A percentile compares a stretch with the other conserved stretches of the same genome.
These are phyloP conservation scores for Cryptoleucopteryx plumbea DNA, from an alignment of 2,113 vertebrate species.

Conservation along the genomic window DNA sequence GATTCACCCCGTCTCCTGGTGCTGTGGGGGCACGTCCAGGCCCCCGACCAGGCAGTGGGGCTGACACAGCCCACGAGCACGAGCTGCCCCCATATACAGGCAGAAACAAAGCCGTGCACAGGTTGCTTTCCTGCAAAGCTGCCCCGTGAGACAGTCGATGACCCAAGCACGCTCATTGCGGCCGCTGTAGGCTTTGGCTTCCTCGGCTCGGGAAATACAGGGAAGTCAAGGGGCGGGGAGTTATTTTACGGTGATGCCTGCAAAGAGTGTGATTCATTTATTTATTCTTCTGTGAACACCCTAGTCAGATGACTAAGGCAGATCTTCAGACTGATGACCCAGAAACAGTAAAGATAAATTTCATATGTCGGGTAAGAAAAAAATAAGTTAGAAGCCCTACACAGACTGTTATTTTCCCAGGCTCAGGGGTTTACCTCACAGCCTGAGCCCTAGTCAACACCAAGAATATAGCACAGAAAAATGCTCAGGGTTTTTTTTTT, in stretches of 20 bases:
- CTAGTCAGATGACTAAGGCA: neutral
- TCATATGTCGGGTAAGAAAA: neutral
- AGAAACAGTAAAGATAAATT: neutral
- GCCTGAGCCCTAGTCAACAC: neutral
- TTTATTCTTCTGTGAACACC: neutral
- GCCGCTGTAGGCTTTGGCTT: neutral
- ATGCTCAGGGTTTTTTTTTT: neutral
- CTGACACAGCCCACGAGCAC: rapidly evolving
- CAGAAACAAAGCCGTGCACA: neutral
- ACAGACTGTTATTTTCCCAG: neutral
- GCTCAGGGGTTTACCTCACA: neutral
- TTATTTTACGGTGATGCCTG: neutral
- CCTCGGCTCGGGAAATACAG: neutral
- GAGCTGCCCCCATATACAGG: neutral
- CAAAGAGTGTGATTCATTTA: neutral
- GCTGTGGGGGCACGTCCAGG: neutral
- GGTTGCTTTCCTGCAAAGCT: neutral
- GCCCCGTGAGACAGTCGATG: rapidly evolving
- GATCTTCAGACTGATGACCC: neutral
- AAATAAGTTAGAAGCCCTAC: neutral
- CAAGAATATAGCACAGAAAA: neutral
- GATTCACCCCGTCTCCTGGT: neutral
- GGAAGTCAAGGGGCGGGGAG: neutral
- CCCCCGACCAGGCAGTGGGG: neutral
- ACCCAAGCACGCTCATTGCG: rapidly evolving